Percentiles rank a stretch among this genome's conserved stretches.
These are phyloP conservation scores for Mongoloraphidia duomilia DNA, from an alignment of 2,888 invertebrate species.

Conservation along the genomic window DNA sequence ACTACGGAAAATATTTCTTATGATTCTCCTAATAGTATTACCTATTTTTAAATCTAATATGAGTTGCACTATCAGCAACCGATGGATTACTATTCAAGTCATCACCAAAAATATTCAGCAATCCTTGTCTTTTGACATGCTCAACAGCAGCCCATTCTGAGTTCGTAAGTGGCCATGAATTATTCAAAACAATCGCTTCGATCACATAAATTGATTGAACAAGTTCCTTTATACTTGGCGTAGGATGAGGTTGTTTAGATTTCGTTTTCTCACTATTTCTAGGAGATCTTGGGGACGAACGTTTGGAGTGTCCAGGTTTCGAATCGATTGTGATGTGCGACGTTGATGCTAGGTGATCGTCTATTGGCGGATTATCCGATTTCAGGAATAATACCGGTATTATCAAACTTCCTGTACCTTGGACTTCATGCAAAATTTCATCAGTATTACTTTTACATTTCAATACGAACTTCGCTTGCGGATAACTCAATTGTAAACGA, in stretches of 20 bases:
- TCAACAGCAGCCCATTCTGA: slow-evolving; percentile 26
- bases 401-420: slow-evolving; percentile 13
- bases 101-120: too few relatives aligned
- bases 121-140: not conserved
- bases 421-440: slow-evolving; percentile 11
- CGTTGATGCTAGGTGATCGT: not conserved
- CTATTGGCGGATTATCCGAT: not conserved
- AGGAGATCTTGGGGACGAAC: not conserved
- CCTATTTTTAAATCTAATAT: too few relatives aligned
- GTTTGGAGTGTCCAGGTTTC: not conserved
- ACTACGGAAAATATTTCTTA: too few relatives aligned
- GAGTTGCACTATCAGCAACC: too few relatives aligned
- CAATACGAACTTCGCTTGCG: slow-evolving; percentile 13
- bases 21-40: too few relatives aligned
- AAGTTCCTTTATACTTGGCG: not conserved
- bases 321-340: not conserved
- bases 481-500: slow-evolving; percentile 13
- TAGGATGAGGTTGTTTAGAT: not conserved
- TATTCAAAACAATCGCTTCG: slow-evolving; percentile 24
- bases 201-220: slow-evolving; percentile 11
- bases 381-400: slow-evolving; percentile 11
- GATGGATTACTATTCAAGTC: too few relatives aligned
- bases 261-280: not conserved
- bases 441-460: slow-evolving; percentile 12
- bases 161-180: slow-evolving; percentile 29